These are phyloP conservation scores for Babylonia areolata DNA, from an alignment of 1,140 invertebrate genomes.

Conservation along the genomic window DNA sequence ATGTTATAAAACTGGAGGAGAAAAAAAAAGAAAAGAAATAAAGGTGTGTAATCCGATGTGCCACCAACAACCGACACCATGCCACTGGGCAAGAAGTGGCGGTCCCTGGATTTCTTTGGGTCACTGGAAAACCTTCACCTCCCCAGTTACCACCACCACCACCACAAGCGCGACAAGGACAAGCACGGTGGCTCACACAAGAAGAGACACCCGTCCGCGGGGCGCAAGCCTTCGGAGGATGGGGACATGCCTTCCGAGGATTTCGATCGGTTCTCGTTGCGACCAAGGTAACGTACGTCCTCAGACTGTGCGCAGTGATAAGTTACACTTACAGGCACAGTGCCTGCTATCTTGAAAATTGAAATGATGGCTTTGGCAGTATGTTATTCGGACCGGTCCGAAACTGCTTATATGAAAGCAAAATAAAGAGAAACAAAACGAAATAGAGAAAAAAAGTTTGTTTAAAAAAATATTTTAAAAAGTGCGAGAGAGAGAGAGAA, in stretches of 20 bases:
- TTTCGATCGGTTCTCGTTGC: background rate
- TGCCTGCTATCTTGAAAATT: no score
- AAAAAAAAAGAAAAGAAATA: background rate
- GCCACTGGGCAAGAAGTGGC: conserved; percentile 57
- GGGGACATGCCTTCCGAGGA: background rate
- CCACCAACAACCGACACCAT: conserved; percentile 24
- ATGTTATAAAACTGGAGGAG: no score
- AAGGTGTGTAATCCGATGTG: background rate
- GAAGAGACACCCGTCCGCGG: background rate
- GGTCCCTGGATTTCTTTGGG: conserved; percentile 58
- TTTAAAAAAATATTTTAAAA: no score
- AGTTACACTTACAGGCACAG: no score
- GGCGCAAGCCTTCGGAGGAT: background rate
- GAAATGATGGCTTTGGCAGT: no score
- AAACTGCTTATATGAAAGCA: no score
- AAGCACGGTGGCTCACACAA: conserved; percentile 1
- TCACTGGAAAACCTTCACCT: conserved; percentile 48
- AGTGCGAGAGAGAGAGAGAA: no score
- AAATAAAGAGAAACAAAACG: no score
- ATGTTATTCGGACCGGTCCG: no score
- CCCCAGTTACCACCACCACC: conserved; percentile 16
- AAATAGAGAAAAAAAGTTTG: no score
- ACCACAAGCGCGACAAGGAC: conserved; percentile 12
- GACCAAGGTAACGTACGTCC: no score
- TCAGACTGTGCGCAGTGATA: no score